Percentiles rank a stretch among this genome's conserved stretches.
These are phyloP conservation scores for Festucalex cinctus DNA, from an alignment of 2,113 vertebrate species.

Conservation along the genomic window DNA sequence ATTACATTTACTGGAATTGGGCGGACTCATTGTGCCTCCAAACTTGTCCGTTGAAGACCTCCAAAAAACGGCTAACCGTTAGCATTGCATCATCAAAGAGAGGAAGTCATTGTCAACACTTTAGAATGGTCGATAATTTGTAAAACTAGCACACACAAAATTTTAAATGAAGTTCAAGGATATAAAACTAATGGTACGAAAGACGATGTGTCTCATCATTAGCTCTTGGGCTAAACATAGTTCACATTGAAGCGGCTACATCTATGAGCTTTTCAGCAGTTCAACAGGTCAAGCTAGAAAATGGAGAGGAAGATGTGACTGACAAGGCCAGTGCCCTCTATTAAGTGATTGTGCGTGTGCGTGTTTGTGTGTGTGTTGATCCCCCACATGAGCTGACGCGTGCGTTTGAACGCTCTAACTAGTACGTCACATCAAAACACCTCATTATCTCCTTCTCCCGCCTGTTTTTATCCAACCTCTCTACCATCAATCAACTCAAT, in stretches of 20 bases:
- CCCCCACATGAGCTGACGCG: slow-evolving; percentile 56
- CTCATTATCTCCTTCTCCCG: slow-evolving; percentile 70
- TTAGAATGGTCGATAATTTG: too few species aligned
- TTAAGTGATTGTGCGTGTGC: slow-evolving; percentile 26
- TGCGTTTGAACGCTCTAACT: slow-evolving; percentile 66
- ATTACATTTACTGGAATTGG: too few species aligned
- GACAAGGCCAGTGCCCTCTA: slow-evolving; percentile 13
- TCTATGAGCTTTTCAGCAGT: slow-evolving; percentile 7
- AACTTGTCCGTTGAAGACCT: too few species aligned
- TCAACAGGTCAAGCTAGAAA: slow-evolving; percentile 19
- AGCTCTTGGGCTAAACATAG: not conserved
- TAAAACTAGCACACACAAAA: too few species aligned
- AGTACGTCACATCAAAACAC: slow-evolving; percentile 71
- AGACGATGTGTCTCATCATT: not conserved
- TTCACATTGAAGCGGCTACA: not conserved
- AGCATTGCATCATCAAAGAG: too few species aligned
- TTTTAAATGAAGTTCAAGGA: not conserved
- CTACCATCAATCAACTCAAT: slow-evolving; percentile 54
- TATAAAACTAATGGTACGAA: not conserved
- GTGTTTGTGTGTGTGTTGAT: slow-evolving; percentile 53
- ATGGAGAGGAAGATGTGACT: slow-evolving; percentile 16
- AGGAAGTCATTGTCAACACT: too few species aligned
- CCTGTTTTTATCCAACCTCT: slow-evolving; percentile 32
- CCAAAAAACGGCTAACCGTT: too few species aligned
- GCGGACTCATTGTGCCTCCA: too few species aligned